Evolutionary conservation across 2,888 invertebrate species (phyloP), one percentile per base, ranked within the genome.

Genomic region (Andrena dorsata): DNA sequence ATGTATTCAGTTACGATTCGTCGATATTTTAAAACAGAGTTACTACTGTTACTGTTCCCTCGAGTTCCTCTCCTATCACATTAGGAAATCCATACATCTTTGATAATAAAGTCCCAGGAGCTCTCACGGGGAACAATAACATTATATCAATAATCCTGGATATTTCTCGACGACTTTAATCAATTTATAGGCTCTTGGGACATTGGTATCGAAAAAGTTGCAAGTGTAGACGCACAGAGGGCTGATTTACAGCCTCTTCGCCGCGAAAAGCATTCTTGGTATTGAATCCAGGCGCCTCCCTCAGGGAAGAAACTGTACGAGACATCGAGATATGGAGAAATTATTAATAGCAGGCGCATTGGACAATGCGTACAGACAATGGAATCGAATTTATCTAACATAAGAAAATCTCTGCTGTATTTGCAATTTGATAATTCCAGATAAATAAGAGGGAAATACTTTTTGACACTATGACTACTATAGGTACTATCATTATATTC

Each of bases 141-240:
- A 65, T 80, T 79, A 30, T 80, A 49, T 49, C 30, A 16, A 53
- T 72, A 66, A 80, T 72, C 26, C 51, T 8, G 51, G 16, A 53
- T 80, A 60, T 49, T 47, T n/a, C 56, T 4, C 16, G 8, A n/a
- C 8, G 30, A 35, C 7, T 35, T 41, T 76, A 47, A 53, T 72
- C 64, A 28, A 72, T 80, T 61, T 32, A 53, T 8, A 8, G 41
- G 13, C 80, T 26, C 26, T 16, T 13, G 80, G 64, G 80, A 70
- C 4, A 61, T 20, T 8, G 13, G 7, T n/a, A 60, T 28, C 10
- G 58, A 47, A 49, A 69, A 49, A 65, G 35, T 32, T 28, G n/a
- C n/a, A 2, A 30, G 32, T n/a, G 13, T n/a, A 16, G 49, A 0
- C 58, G n/a, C 10, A 60, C 7, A 30, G 49, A 73, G n/a, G 56